Conservation (phyloP, 1,140 invertebrate genomes). For the Drosophila albomicans region DNA sequence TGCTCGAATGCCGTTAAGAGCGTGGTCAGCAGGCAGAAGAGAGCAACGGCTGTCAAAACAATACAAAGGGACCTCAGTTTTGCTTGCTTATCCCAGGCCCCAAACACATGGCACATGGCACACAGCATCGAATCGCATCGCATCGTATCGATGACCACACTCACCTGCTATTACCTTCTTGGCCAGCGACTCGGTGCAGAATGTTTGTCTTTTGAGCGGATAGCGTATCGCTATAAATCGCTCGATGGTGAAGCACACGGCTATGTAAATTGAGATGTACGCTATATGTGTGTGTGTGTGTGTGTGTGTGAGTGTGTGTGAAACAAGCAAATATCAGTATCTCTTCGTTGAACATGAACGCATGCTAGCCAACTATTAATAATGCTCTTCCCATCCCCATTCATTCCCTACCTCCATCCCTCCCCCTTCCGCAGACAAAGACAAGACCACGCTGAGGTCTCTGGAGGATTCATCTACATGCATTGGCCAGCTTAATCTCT, state of each 20-base stretch:
- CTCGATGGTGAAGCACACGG: conserved; percentile 92
- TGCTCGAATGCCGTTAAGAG: conserved; percentile 89
- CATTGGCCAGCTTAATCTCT: not conserved
- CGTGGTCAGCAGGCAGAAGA: conserved; percentile 88
- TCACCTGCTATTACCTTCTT: conserved; percentile 87
- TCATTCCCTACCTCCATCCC: not conserved
- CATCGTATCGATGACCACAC: conserved; percentile 37
- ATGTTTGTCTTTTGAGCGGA: conserved; percentile 90
- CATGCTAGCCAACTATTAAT: conserved; percentile 44
- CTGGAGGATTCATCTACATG: not conserved
- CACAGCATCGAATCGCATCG: not conserved
- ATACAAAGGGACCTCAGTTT: conserved; percentile 30
- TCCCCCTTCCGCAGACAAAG: not conserved
- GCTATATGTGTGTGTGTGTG: conserved; percentile 80
- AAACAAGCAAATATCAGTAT: conserved; percentile 45
- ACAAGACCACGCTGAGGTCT: not conserved
- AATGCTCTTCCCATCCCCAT: conserved; percentile 11
- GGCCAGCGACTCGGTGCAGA: conserved; percentile 88
- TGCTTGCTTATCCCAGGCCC: conserved; percentile 11
- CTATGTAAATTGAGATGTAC: conserved; percentile 91
- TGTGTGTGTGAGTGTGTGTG: not conserved
- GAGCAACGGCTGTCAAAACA: conserved; percentile 85
- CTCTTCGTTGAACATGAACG: conserved; percentile 32
- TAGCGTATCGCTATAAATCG: conserved; percentile 91
- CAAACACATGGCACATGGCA: too few relatives aligned